Evolutionary conservation across 2,888 invertebrate species (phyloP), one percentile per base, ranked within the genome.

Genomic region (Drosophila stalkeri): DNA sequence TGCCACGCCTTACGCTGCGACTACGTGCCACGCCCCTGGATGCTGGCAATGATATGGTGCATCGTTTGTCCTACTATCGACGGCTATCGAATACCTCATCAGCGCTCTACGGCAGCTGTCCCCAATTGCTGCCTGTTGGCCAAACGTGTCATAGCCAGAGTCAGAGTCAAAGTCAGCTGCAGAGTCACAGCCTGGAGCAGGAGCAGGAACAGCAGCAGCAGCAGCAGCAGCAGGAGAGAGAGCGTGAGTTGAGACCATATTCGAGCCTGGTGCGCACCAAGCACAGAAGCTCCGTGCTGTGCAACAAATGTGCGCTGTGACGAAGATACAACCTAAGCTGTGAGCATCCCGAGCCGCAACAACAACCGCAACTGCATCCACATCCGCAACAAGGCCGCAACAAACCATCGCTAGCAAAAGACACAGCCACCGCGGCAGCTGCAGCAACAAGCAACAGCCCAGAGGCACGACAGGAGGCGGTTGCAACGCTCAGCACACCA

Each of bases 281-380:
- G 67, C 80, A 86, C 55, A 80, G 87, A 64, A 83, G 80, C 83
- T 69, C 86, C 66, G 88, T 91, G 80, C 83, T 92, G 71, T 92
- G 92, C 80, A 89, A 86, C 79, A 92, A 91, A 88, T 92, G 92
- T 68, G 91, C 93, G 76, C 92, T 92, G 93, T 92, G 92, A 92
- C 91, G 91, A 92, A 92, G 90, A 90, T 89, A 92, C 84, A 92
- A 92, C 71, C 75, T 91, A 69, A 85, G 82, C 81, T 91, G 92
- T 79, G 90, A 90, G 79, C 91, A 91, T 81, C 91, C 92, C 18
- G 56, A 59, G 43, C 20, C 65, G 55, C 70, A 75, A 65, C 67
- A 44, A 46, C 60, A 54, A 44, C 60, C 57, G 23, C 56, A 57
- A 33, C 71, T 47, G 68, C 61, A 63, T 51, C 49, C 31, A 37